Percentiles rank a stretch among this genome's conserved stretches.
Evolutionary conservation across 2,888 invertebrate species (phyloP).

Genomic region (Machimus atricapillus): DNA sequence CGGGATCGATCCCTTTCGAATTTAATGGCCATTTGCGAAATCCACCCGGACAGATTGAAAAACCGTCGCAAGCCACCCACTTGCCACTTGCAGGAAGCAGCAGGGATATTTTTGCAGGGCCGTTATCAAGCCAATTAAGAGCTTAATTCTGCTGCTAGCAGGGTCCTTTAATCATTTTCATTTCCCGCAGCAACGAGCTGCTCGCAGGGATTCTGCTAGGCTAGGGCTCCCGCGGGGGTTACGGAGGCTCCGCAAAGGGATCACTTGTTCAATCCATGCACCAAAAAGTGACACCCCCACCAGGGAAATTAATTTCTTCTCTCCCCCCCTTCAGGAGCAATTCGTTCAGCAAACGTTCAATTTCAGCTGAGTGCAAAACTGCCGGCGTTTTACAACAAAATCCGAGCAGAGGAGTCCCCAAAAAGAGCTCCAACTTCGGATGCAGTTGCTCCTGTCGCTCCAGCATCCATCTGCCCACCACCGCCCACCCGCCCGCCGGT

Average conservation of each 20-base stretch:
- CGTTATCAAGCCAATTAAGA: conserved; percentile 25
- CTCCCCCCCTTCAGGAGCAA: background rate
- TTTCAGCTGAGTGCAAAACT: conserved; percentile 21
- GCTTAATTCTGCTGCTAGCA: conserved; percentile 13
- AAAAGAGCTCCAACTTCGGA: background rate
- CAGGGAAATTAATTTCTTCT: conserved; percentile 37
- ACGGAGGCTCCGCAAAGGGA: background rate
- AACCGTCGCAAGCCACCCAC: background rate
- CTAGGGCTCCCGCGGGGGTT: background rate
- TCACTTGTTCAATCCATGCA: conserved; percentile 7
- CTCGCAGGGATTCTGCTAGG: background rate
- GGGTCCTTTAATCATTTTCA: conserved; percentile 28
- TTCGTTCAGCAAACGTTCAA: conserved; percentile 13
- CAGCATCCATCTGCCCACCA: background rate
- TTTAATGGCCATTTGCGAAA: background rate
- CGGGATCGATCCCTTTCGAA: background rate
- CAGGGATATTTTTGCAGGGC: background rate
- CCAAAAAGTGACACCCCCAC: conserved; percentile 24
- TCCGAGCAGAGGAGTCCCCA: background rate
- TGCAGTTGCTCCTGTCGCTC: background rate
- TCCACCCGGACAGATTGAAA: background rate
- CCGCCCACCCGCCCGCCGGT: background rate
- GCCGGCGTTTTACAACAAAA: conserved; percentile 3
- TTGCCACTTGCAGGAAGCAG: background rate
- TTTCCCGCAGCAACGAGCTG: background rate